phyloP scores from a whole-genome alignment of 2,888 invertebrate species.

The Caenorhabditis doughertyi region DNA sequence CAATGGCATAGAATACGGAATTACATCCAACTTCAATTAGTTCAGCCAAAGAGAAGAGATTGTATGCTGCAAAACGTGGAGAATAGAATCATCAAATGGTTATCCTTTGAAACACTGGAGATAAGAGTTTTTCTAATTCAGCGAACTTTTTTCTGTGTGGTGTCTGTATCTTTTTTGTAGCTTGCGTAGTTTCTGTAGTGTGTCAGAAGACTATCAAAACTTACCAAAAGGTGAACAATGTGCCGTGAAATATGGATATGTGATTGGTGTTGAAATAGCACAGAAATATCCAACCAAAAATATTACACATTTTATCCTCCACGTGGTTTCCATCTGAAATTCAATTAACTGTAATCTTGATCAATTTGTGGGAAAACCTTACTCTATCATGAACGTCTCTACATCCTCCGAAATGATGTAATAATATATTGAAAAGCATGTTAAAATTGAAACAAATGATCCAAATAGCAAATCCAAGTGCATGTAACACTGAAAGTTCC shows the following conservation, averaged over 20 bases:
- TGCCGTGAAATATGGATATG: constrained; percentile 76
- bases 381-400: constrained; percentile 69
- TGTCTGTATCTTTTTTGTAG: too few relatives aligned
- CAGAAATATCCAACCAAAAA: constrained; percentile 76
- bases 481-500: constrained; percentile 75
- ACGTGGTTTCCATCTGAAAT: constrained; percentile 76
- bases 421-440: constrained; percentile 79
- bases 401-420: constrained; percentile 78
- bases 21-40: constrained; percentile 80
- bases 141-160: too few relatives aligned
- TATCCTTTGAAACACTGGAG: too few relatives aligned
- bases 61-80: constrained; percentile 75
- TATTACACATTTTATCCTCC: constrained; percentile 76
- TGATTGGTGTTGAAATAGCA: constrained; percentile 80
- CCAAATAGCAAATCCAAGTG: constrained; percentile 79
- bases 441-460: constrained; percentile 80
- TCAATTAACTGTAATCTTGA: background rate
- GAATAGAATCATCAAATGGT: too few relatives aligned
- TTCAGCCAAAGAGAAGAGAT: constrained; percentile 79
- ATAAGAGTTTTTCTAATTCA: too few relatives aligned
- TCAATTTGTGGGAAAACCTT: background rate
- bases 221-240: constrained; percentile 74
- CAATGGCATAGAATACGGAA: constrained; percentile 77
- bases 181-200: background rate
- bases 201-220: constrained; percentile 2